phyloP scores from a whole-genome alignment of 2,888 invertebrate genomes.

The Plagodis pulveraria region DNA sequence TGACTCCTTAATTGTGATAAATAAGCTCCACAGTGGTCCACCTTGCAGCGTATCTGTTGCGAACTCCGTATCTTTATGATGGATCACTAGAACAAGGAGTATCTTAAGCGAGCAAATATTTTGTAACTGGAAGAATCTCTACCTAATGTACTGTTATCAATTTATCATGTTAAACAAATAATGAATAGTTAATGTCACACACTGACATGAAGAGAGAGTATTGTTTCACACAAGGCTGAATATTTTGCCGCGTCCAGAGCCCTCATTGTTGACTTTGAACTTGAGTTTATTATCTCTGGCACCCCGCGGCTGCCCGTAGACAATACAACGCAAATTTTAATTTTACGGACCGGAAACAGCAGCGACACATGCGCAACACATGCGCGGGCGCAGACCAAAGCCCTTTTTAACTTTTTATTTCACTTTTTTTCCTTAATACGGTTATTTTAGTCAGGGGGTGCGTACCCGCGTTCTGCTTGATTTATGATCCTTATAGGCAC shows the following conservation, averaged over 20 bases:
- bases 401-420: constrained; percentile 68
- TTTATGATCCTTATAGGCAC: constrained; percentile 55
- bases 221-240: constrained; percentile 3
- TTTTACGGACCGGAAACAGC: constrained; percentile 72
- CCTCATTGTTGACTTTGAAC: constrained; percentile 48
- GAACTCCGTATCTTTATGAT: constrained; percentile 16
- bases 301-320: constrained; percentile 48
- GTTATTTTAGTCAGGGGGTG: constrained; percentile 67
- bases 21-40: constrained; percentile 14
- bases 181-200: too few species aligned
- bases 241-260: constrained; percentile 20
- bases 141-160: too few species aligned
- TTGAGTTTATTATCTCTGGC: constrained; percentile 54
- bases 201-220: too few species aligned
- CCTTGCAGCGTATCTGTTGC: constrained; percentile 10
- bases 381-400: constrained; percentile 67
- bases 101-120: constrained; percentile 1
- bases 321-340: constrained; percentile 69
- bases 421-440: constrained; percentile 58
- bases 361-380: constrained; percentile 76
- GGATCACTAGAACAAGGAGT: constrained; percentile 2
- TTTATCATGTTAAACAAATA: too few species aligned
- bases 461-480: constrained; percentile 57
- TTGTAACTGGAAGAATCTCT: background rate
- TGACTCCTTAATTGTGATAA: constrained; percentile 27